Conservation (phyloP, 92 coral and sea anemone genomes). For the Phymanthus crucifer region DNA sequence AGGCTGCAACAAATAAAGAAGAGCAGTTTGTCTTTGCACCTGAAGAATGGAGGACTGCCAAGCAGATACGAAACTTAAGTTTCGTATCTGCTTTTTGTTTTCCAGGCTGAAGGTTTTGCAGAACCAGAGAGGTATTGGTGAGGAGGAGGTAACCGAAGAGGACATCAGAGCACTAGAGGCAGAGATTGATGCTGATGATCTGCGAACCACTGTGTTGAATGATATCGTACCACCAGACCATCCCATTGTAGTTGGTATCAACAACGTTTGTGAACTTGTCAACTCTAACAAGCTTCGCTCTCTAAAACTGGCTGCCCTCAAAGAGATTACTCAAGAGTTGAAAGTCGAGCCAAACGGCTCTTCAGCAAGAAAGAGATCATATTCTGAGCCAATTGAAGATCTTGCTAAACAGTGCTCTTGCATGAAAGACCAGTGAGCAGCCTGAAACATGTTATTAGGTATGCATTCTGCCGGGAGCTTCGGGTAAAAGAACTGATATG, state of each 20-base stretch:
- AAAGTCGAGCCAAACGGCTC: conserved; percentile 19
- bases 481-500: too few relatives aligned
- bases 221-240: conserved; percentile 27
- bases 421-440: not conserved
- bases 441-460: not conserved
- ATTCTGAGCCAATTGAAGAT: too few relatives aligned
- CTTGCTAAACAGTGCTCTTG: conserved; percentile 2
- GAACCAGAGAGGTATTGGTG: not conserved
- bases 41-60: not conserved
- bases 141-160: conserved; percentile 19
- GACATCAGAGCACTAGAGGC: conserved; percentile 32
- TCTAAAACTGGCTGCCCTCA: conserved; percentile 28
- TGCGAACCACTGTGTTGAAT: not conserved
- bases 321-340: conserved; percentile 28
- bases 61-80: not conserved
- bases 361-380: too few relatives aligned
- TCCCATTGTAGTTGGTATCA: conserved; percentile 23
- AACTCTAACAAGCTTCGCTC: conserved; percentile 20
- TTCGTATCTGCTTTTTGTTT: too few relatives aligned
- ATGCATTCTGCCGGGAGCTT: not conserved
- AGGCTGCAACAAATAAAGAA: too few relatives aligned
- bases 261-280: conserved; percentile 29
- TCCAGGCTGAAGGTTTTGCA: conserved; percentile 5
- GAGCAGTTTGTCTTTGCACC: too few relatives aligned
- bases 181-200: conserved; percentile 18